These are phyloP conservation scores for Mastomys coucha DNA, from an alignment of 2,113 vertebrate species.

Conservation along the genomic window DNA sequence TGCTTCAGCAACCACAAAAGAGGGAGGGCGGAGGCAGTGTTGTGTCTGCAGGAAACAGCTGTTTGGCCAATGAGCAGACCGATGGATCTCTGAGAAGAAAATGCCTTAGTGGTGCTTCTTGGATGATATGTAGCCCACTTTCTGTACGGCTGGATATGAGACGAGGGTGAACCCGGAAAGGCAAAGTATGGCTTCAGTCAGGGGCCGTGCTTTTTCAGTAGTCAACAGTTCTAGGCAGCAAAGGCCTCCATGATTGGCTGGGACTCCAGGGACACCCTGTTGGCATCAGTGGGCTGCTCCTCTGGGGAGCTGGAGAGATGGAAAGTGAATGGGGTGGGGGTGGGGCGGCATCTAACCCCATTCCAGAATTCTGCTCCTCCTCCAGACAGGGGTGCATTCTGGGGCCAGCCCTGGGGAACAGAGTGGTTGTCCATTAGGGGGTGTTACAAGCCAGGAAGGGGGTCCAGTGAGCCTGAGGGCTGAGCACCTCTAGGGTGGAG, in stretches of 20 bases:
- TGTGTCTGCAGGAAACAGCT: neutral
- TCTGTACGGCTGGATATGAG: neutral
- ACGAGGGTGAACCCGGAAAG: neutral
- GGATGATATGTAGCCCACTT: neutral
- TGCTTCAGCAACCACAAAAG: constrained; percentile 3
- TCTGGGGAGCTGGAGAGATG: neutral
- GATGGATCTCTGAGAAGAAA: neutral
- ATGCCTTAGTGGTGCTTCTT: neutral
- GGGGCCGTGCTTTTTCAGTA: neutral
- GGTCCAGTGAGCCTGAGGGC: too few relatives aligned
- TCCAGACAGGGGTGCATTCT: neutral
- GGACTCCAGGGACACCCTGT: neutral
- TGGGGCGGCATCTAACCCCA: too few relatives aligned
- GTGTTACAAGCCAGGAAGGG: neutral
- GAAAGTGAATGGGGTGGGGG: neutral
- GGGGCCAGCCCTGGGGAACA: neutral
- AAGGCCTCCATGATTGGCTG: neutral
- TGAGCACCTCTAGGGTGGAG: neutral
- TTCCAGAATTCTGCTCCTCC: neutral
- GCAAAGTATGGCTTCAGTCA: neutral
- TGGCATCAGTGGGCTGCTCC: neutral
- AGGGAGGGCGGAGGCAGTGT: neutral
- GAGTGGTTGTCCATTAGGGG: neutral
- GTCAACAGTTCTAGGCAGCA: neutral
- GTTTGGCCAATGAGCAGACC: neutral